A percentile compares a stretch with the other conserved stretches of the same genome.
Conservation (phyloP, 2,113 vertebrate genomes). For the Tamias sibiricus region DNA sequence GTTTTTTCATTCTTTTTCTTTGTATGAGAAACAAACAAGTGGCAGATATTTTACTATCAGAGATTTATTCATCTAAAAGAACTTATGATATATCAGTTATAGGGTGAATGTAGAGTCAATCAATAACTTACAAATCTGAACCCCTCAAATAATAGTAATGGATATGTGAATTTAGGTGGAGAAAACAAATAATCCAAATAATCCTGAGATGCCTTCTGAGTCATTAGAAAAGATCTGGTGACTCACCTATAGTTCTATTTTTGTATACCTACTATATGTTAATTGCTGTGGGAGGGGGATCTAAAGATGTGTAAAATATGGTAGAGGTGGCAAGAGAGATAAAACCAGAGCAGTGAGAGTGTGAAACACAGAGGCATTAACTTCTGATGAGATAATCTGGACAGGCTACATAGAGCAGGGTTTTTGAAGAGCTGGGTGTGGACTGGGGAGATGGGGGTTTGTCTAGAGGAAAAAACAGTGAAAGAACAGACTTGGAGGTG, state of each 20-base stretch:
- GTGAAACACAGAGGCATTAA: background rate
- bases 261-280: background rate
- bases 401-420: background rate
- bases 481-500: background rate
- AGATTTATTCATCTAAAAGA: background rate
- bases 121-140: background rate
- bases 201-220: background rate
- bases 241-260: background rate
- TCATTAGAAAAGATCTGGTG: background rate
- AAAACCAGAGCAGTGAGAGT: background rate
- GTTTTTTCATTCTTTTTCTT: background rate
- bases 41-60: background rate
- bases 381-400: background rate
- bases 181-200: slow-evolving; percentile 10
- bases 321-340: background rate
- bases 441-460: background rate
- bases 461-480: background rate
- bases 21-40: background rate
- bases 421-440: background rate
- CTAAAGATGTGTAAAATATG: background rate
- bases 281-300: background rate
- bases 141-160: background rate
- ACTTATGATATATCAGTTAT: background rate
- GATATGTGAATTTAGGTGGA: background rate
- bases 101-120: background rate